These are phyloP conservation scores for Psammodynastes pulverulentus DNA, from an alignment of 2,113 vertebrate species.

Conservation along the genomic window DNA sequence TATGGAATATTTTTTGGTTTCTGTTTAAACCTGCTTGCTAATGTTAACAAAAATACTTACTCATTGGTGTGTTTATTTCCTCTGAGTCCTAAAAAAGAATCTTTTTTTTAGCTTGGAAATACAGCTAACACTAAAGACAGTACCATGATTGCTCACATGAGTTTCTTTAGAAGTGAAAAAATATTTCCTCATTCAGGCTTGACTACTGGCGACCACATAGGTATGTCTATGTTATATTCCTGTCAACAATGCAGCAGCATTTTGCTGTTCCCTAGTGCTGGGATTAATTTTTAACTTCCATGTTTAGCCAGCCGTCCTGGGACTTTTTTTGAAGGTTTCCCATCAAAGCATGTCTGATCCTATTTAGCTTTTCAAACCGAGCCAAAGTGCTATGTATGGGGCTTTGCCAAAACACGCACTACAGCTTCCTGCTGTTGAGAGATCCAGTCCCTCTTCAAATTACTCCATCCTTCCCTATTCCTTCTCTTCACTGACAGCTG, in stretches of 20 bases:
- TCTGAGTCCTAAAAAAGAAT: background rate
- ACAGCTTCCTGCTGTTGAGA: background rate
- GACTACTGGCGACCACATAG: background rate
- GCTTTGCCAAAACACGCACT: background rate
- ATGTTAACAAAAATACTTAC: background rate
- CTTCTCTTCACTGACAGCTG: background rate
- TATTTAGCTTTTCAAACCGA: background rate
- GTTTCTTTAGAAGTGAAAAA: background rate
- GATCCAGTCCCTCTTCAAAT: background rate
- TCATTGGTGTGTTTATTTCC: background rate
- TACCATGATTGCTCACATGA: background rate
- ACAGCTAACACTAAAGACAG: background rate
- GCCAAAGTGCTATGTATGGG: background rate
- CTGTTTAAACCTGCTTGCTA: background rate
- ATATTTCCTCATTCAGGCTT: background rate
- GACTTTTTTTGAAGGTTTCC: background rate
- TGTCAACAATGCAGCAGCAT: background rate
- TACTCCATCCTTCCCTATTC: background rate
- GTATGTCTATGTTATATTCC: background rate
- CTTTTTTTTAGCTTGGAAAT: background rate
- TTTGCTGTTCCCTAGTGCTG: background rate
- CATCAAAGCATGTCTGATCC: background rate
- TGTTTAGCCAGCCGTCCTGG: background rate
- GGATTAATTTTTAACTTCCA: background rate
- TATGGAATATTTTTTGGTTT: background rate